Evolutionary conservation across 2,797 vertebrate species (phyloP).

Genomic region (Naso thynnoides): DNA sequence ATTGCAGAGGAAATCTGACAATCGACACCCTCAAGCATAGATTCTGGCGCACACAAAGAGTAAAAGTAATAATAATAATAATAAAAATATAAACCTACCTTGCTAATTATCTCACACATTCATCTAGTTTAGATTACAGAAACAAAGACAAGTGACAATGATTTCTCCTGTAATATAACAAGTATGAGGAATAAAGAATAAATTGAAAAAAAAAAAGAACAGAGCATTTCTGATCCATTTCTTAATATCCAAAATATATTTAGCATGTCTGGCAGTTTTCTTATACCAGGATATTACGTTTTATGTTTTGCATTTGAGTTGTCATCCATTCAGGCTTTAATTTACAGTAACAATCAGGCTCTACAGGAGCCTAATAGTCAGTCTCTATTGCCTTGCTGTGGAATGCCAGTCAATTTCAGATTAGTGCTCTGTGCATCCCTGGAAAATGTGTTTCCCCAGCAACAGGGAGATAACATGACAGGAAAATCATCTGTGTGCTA

Average conservation of each 20-base stretch:
- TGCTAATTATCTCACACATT: neutral
- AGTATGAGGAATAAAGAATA: no score
- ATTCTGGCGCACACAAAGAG: neutral
- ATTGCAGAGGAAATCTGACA: conserved; percentile 7
- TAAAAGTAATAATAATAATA: no score
- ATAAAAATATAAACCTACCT: no score
- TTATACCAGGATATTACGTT: conserved; percentile 1
- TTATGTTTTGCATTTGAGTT: conserved; percentile 25
- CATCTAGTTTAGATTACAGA: conserved; percentile 1
- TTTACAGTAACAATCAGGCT: conserved; percentile 41
- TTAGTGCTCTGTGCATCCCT: conserved; percentile 57
- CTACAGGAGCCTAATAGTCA: conserved; percentile 28
- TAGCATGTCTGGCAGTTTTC: conserved; percentile 17
- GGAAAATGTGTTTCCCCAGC: conserved; percentile 62
- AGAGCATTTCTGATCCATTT: neutral
- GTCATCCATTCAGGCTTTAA: conserved; percentile 44
- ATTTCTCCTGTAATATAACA: no score
- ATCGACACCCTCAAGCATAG: conserved; percentile 2
- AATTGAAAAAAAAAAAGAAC: conserved; percentile 4
- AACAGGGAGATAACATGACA: conserved; percentile 71
- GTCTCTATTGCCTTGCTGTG: conserved; percentile 38
- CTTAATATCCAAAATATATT: conserved; percentile 11
- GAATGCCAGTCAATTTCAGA: conserved; percentile 68
- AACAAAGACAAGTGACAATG: conserved; percentile 9
- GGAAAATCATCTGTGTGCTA: conserved; percentile 62